Evolutionary conservation across 2,113 vertebrate genomes (phyloP).

Genomic region (Pollimyrus isidori): DNA sequence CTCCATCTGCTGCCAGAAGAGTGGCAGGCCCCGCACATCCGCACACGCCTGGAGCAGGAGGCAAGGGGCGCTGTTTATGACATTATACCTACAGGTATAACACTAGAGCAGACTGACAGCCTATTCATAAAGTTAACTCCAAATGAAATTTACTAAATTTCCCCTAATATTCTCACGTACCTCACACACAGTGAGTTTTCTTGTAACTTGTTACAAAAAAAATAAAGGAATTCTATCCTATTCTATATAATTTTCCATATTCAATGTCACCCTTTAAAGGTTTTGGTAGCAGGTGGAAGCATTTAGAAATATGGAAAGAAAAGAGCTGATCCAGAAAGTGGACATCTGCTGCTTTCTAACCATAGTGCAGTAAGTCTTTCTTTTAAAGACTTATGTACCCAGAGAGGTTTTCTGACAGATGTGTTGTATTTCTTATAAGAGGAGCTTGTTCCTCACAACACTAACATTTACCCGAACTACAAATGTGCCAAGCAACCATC

Average conservation of each 20-base stretch:
- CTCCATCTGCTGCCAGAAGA: conserved; percentile 93
- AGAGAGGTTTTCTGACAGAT: neutral
- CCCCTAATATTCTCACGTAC: neutral
- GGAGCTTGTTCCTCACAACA: neutral
- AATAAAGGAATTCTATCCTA: neutral
- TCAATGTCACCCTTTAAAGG: neutral
- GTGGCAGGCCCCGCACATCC: conserved; percentile 79
- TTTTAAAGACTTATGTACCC: neutral
- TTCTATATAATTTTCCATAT: neutral
- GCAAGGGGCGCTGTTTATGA: neutral
- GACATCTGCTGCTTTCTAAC: neutral
- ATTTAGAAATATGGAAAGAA: neutral
- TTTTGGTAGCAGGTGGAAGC: neutral
- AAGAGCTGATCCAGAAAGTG: neutral
- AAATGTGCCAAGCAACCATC: neutral
- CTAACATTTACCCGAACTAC: neutral
- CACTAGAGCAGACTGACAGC: neutral
- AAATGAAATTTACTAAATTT: neutral
- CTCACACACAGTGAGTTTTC: neutral
- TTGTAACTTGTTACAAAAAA: neutral
- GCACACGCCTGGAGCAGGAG: conserved; percentile 70
- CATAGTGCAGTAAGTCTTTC: neutral
- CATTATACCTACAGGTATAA: neutral
- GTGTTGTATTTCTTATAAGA: neutral
- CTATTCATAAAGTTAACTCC: neutral